phyloP scores from a whole-genome alignment of 37 sponge, comb jelly and placozoan genomes.

The Amphimedon queenslandica region DNA sequence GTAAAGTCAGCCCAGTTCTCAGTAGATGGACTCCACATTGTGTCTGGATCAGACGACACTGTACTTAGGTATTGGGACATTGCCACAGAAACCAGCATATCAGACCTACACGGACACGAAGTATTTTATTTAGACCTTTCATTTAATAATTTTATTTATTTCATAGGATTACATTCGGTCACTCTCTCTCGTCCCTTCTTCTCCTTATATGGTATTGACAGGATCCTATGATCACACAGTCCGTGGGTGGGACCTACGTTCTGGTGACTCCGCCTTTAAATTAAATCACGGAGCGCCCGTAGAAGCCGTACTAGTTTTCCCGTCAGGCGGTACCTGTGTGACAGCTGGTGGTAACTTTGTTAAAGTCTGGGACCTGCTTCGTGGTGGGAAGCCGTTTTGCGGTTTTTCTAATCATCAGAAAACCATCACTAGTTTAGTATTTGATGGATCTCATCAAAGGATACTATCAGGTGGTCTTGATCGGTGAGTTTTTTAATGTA shows the following conservation, averaged over 20 bases:
- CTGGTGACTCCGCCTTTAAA: slow-evolving; percentile 18
- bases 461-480: slow-evolving; percentile 88
- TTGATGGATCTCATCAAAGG: slow-evolving; percentile 68
- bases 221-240: slow-evolving; percentile 96
- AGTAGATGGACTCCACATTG: slow-evolving; percentile 50
- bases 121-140: slow-evolving; percentile 2
- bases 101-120: slow-evolving; percentile 60
- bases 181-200: slow-evolving; percentile 28
- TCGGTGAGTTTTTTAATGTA: slow-evolving; percentile 71
- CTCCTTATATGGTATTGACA: slow-evolving; percentile 38
- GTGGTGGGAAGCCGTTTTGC: slow-evolving; percentile 53
- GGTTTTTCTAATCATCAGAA: slow-evolving; percentile 96
- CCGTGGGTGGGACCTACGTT: slow-evolving; percentile 85
- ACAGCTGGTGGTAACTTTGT: slow-evolving; percentile 82
- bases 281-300: slow-evolving; percentile 91
- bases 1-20: slow-evolving; percentile 70
- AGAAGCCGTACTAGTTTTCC: slow-evolving; percentile 80
- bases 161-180: slow-evolving; percentile 67
- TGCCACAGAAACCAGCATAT: slow-evolving; percentile 42
- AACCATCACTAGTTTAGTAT: slow-evolving; percentile 80
- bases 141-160: neutral
- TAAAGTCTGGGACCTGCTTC: slow-evolving; percentile 89
- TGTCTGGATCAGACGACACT: slow-evolving; percentile 87
- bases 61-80: slow-evolving; percentile 86
- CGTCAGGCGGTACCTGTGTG: slow-evolving; percentile 73